Percentiles rank a stretch among this genome's conserved stretches.
Conservation (phyloP, 2,113 vertebrate genomes). For the human (Homo sapiens) region GRCh38 chr12:103172001-103172500, state of each 20-base stretch:
- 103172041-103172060: background rate
- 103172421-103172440: background rate
- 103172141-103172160: background rate
- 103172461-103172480: background rate
- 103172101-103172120: background rate
- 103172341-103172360: background rate
- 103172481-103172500: background rate
- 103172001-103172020: background rate
- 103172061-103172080: background rate
- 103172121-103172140: background rate
- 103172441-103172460: background rate
- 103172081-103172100: background rate
- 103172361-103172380: background rate
- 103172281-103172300: background rate
- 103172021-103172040: background rate
- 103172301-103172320: background rate
- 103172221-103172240: background rate
- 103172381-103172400: background rate
- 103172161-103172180: background rate
- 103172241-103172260: background rate
- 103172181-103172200: background rate
- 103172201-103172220: background rate
- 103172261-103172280: background rate
- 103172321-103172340: background rate
- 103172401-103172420: background rate